Evolutionary conservation across 1,140 invertebrate genomes (phyloP).

Genomic region (Anadara kagoshimensis): DNA sequence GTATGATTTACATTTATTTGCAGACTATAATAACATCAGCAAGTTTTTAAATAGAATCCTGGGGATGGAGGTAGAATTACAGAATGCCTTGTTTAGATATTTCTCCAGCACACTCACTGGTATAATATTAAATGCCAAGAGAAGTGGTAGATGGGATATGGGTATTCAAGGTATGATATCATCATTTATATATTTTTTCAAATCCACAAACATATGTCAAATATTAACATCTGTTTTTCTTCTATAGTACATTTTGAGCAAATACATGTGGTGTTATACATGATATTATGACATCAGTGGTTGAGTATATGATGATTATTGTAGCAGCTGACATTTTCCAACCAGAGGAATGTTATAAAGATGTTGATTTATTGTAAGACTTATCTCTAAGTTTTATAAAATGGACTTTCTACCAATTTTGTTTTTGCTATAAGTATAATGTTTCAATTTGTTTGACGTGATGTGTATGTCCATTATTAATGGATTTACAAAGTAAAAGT

Average conservation of each 20-base stretch:
- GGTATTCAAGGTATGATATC: constrained; percentile 79
- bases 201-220: too few relatives aligned
- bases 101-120: constrained; percentile 93
- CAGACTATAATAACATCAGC: constrained; percentile 97
- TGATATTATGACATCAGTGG: too few relatives aligned
- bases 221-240: too few relatives aligned
- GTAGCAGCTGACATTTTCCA: too few relatives aligned
- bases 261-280: too few relatives aligned
- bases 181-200: too few relatives aligned
- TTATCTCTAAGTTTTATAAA: too few relatives aligned
- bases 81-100: constrained; percentile 97
- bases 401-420: too few relatives aligned
- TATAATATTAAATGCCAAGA: constrained; percentile 74
- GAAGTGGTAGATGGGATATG: constrained; percentile 76
- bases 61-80: constrained; percentile 96
- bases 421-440: background rate
- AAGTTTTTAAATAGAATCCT: constrained; percentile 99
- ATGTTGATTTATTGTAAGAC: too few relatives aligned
- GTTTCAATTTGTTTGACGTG: background rate
- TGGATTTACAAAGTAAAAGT: background rate
- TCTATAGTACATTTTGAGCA: too few relatives aligned
- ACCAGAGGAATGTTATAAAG: too few relatives aligned
- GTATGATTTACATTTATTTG: constrained; percentile 24
- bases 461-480: background rate
- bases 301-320: too few relatives aligned